Evolutionary conservation across 2,113 vertebrate genomes (phyloP).

Genomic region (Ceuthmochares aereus): DNA sequence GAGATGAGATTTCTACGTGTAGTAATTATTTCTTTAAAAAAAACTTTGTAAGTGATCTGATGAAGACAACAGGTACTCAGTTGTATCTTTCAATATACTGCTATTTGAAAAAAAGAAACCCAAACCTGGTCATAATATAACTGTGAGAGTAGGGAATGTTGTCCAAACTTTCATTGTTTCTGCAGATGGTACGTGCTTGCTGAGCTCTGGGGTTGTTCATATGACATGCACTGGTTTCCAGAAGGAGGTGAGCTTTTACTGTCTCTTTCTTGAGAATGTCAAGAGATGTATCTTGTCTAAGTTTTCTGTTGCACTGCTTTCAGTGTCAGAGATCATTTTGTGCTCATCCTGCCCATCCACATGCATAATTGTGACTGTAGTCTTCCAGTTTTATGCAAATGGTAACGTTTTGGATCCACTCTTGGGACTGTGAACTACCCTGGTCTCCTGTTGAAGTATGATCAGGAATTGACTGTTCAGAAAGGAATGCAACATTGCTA

Average conservation of each 20-base stretch:
- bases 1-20: background rate
- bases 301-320: background rate
- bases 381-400: background rate
- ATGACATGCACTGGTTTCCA: conserved; percentile 93
- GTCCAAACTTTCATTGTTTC: background rate
- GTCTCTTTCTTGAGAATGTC: background rate
- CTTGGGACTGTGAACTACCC: background rate
- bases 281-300: background rate
- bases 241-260: conserved; percentile 85
- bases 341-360: background rate
- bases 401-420: background rate
- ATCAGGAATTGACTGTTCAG: background rate
- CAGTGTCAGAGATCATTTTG: background rate
- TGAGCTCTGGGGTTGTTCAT: conserved; percentile 89
- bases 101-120: background rate
- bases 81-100: background rate
- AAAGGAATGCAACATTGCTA: background rate
- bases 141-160: background rate
- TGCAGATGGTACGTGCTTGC: conserved; percentile 90
- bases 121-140: background rate
- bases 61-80: background rate
- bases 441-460: fast-evolving
- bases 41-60: background rate
- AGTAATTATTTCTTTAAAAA: background rate
- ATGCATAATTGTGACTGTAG: background rate